Percentiles rank a stretch among this genome's conserved stretches.
Evolutionary conservation across 2,113 vertebrate species (phyloP).

Genomic region (Zingel zingel): DNA sequence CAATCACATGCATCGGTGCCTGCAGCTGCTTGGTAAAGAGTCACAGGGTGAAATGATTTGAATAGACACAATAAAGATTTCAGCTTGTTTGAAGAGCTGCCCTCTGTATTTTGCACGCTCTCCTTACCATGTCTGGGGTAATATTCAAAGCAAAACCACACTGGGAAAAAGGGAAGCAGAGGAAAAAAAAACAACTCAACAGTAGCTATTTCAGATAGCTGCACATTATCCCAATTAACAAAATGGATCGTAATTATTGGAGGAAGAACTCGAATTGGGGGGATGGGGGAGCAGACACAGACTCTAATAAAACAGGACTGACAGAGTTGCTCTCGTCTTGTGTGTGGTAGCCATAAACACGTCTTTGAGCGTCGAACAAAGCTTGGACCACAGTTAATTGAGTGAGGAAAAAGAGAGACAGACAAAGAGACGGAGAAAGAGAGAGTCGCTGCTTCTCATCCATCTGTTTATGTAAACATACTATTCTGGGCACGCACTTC

Average conservation of each 20-base stretch:
- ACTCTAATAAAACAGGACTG: not conserved
- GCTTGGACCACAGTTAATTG: slow-evolving; percentile 30
- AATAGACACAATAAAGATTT: slow-evolving; percentile 64
- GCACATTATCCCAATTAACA: slow-evolving; percentile 35
- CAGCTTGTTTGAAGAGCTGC: slow-evolving; percentile 71
- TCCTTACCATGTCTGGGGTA: slow-evolving; percentile 36
- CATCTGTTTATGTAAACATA: slow-evolving; percentile 65
- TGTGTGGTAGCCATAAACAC: not conserved
- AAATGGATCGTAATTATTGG: slow-evolving; percentile 25
- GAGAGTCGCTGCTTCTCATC: slow-evolving; percentile 45
- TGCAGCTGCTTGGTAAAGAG: slow-evolving; percentile 58
- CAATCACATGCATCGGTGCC: slow-evolving; percentile 55
- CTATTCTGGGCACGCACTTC: slow-evolving; percentile 60
- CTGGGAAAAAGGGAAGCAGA: slow-evolving; percentile 17
- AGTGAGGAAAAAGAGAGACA: slow-evolving; percentile 9
- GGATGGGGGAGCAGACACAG: not conserved
- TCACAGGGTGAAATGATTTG: slow-evolving; percentile 68
- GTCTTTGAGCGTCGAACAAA: slow-evolving; percentile 47
- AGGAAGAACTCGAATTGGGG: not conserved
- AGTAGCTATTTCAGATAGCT: slow-evolving; percentile 33
- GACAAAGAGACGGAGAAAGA: not conserved
- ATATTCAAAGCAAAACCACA: slow-evolving; percentile 65
- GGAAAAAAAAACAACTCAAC: not conserved
- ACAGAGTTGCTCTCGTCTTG: slow-evolving; percentile 13
- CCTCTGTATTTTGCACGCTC: slow-evolving; percentile 59